Evolutionary conservation across 92 coral and sea anemone genomes (phyloP).

Genomic region (Epizoanthus illoricatus): DNA sequence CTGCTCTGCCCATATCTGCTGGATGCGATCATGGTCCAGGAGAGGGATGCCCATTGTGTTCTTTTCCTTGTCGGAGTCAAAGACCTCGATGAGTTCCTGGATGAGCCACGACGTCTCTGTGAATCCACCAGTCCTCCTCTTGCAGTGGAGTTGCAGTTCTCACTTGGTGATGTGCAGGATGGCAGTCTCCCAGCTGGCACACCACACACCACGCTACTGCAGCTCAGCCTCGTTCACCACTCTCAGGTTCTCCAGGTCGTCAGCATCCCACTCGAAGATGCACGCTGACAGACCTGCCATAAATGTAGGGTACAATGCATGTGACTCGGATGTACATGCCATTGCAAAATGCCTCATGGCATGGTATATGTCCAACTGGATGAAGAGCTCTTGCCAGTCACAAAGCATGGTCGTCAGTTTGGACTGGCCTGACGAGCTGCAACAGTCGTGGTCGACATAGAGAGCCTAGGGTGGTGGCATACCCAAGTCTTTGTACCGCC

Average conservation of each 20-base stretch:
- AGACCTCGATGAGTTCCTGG: slow-evolving; percentile 1
- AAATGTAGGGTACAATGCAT: slow-evolving; percentile 49
- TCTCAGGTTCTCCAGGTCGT: slow-evolving; percentile 17
- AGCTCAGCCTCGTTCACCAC: slow-evolving; percentile 43
- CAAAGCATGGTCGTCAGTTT: slow-evolving; percentile 14
- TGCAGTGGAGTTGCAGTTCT: slow-evolving; percentile 31
- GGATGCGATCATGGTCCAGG: slow-evolving; percentile 23
- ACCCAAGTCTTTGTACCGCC: not conserved
- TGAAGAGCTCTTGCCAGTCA: slow-evolving; percentile 21
- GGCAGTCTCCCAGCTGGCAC: not conserved
- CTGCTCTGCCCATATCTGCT: slow-evolving; percentile 36
- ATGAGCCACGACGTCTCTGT: not conserved
- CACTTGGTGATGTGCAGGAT: not conserved
- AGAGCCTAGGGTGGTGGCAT: slow-evolving; percentile 23
- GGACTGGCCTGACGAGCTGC: slow-evolving; percentile 30
- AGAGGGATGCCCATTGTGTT: slow-evolving; percentile 49
- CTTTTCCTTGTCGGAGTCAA: slow-evolving; percentile 17
- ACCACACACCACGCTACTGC: slow-evolving; percentile 19
- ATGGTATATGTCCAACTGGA: slow-evolving; percentile 54
- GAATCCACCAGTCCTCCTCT: slow-evolving; percentile 30
- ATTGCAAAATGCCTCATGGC: slow-evolving; percentile 46
- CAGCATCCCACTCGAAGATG: slow-evolving; percentile 47
- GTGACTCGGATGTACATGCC: slow-evolving; percentile 50
- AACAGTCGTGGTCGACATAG: slow-evolving; percentile 53
- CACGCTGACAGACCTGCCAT: slow-evolving; percentile 45